phyloP scores from a whole-genome alignment of 1,140 invertebrate genomes.

The Euwallacea fornicatus region DNA sequence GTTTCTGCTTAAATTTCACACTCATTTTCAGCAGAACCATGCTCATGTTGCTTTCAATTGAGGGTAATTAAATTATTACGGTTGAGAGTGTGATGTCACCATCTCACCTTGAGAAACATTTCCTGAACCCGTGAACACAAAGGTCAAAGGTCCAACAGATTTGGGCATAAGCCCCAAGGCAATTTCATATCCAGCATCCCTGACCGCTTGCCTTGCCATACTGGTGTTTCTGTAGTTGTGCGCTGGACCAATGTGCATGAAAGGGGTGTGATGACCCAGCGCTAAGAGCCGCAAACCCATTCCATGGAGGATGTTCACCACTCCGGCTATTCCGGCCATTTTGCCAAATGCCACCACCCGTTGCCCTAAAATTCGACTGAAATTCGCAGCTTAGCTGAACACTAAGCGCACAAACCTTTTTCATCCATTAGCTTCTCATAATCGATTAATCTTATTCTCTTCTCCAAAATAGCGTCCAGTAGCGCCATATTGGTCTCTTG shows the following conservation, averaged over 20 bases:
- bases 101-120: slow-evolving; percentile 71
- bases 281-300: slow-evolving; percentile 91
- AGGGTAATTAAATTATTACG: no score
- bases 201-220: slow-evolving; percentile 94
- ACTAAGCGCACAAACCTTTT: slow-evolving; percentile 58
- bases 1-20: no score
- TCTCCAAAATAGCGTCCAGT: slow-evolving; percentile 92
- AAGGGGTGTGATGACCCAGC: slow-evolving; percentile 97
- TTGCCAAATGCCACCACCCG: slow-evolving; percentile 98
- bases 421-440: slow-evolving; percentile 96
- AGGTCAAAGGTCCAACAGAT: slow-evolving; percentile 95
- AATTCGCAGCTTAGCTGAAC: background rate
- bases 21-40: background rate
- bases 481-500: slow-evolving; percentile 98
- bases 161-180: slow-evolving; percentile 96
- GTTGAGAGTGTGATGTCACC: no score
- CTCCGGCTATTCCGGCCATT: slow-evolving; percentile 97
- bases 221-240: slow-evolving; percentile 98
- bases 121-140: slow-evolving; percentile 95
- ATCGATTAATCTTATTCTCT: slow-evolving; percentile 94
- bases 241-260: slow-evolving; percentile 91
- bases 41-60: background rate
- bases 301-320: slow-evolving; percentile 98
- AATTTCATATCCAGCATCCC: slow-evolving; percentile 98
- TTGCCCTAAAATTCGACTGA: slow-evolving; percentile 53